A percentile compares a stretch with the other conserved stretches of the same genome.
These are phyloP conservation scores for Epistrophe eligans DNA, from an alignment of 2,888 invertebrate genomes.

Conservation along the genomic window DNA sequence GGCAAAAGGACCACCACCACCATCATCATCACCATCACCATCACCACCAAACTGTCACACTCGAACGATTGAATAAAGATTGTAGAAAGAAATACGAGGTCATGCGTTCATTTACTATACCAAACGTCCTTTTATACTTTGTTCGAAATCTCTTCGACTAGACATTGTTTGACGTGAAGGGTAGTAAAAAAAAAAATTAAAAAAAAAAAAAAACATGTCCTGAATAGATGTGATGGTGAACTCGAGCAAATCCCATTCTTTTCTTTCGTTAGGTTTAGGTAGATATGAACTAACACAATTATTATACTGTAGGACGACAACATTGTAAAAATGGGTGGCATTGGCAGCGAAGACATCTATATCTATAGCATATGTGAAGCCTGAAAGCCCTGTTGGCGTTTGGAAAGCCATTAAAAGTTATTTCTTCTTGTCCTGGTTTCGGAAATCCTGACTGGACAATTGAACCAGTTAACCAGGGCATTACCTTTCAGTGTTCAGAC, in stretches of 20 bases:
- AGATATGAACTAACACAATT: background rate
- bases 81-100: no score
- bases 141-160: constrained; percentile 55
- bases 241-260: constrained; percentile 61
- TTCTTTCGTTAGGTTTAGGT: constrained; percentile 14
- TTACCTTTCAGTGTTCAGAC: constrained; percentile 70
- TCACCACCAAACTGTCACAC: background rate
- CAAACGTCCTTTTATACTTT: constrained; percentile 1
- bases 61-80: background rate
- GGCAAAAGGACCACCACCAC: background rate
- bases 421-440: constrained; percentile 62
- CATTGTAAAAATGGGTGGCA: constrained; percentile 12
- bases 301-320: background rate
- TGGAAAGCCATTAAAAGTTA: constrained; percentile 74
- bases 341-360: constrained; percentile 14
- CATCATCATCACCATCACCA: background rate
- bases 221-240: constrained; percentile 52
- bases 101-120: constrained; percentile 25
- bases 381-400: constrained; percentile 52
- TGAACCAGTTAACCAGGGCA: constrained; percentile 75
- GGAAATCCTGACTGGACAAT: constrained; percentile 70
- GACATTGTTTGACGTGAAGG: constrained; percentile 65
- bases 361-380: background rate
- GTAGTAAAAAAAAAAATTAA: background rate
- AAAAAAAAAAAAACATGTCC: constrained; percentile 40